These are phyloP conservation scores for Drepanosiphum platanoidis DNA, from an alignment of 2,888 invertebrate species.

Conservation along the genomic window DNA sequence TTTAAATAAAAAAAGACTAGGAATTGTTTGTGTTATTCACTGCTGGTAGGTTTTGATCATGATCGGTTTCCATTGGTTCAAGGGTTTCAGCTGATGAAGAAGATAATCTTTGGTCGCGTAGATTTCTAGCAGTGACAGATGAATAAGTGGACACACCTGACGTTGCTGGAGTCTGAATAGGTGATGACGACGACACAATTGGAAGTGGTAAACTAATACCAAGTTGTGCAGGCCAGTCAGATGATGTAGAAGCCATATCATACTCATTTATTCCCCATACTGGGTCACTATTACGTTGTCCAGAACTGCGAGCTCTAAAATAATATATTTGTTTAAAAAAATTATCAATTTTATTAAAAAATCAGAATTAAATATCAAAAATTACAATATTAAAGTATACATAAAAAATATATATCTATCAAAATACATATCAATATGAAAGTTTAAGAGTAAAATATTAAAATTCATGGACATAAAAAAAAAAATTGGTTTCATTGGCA, in stretches of 20 bases:
- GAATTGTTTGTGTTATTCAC: constrained; percentile 54
- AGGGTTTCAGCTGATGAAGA: constrained; percentile 37
- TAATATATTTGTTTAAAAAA: neutral
- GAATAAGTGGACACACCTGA: constrained; percentile 56
- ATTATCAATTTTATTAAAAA: too few relatives aligned
- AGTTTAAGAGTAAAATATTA: too few relatives aligned
- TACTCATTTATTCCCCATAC: constrained; percentile 51
- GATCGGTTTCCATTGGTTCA: constrained; percentile 59
- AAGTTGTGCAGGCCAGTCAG: constrained; percentile 55
- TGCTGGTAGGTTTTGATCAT: constrained; percentile 59
- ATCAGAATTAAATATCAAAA: too few relatives aligned
- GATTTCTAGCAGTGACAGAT: constrained; percentile 53
- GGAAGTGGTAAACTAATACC: constrained; percentile 52
- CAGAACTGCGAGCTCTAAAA: constrained; percentile 37
- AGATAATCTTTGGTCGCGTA: constrained; percentile 45
- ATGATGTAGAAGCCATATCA: constrained; percentile 54
- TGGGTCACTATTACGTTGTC: constrained; percentile 43
- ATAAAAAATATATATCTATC: too few relatives aligned
- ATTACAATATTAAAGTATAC: too few relatives aligned
- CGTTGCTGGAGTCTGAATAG: constrained; percentile 47
- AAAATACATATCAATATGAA: too few relatives aligned
- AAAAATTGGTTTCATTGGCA: too few relatives aligned
- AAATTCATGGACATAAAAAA: neutral
- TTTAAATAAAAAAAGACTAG: constrained; percentile 41
- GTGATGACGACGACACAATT: constrained; percentile 45